phyloP scores from a whole-genome alignment of 2,888 invertebrate genomes.

The Kuschelorhynchus macadamiae region DNA sequence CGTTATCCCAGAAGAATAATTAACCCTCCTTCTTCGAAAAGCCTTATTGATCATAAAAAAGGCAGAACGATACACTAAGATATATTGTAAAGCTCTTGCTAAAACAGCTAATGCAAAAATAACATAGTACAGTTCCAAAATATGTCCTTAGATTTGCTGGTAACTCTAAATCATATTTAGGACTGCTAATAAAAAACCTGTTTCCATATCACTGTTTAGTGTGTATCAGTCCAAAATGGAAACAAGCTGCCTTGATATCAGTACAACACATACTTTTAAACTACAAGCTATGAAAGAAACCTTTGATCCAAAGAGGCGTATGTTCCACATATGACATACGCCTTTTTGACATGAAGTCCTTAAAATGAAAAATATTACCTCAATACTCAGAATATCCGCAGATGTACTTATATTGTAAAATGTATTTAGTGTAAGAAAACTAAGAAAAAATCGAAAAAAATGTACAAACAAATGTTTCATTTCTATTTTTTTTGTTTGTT shows the following conservation, averaged over 20 bases:
- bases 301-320: conserved; percentile 23
- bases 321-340: conserved; percentile 6
- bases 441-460: conserved; percentile 32
- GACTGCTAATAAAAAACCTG: no score
- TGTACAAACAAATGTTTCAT: conserved; percentile 41
- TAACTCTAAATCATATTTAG: no score
- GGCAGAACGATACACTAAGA: no score
- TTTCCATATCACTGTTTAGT: background rate
- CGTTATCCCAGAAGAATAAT: no score
- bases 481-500: conserved; percentile 11
- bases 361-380: conserved; percentile 67
- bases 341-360: conserved; percentile 31
- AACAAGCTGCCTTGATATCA: conserved; percentile 70
- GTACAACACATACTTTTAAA: conserved; percentile 65
- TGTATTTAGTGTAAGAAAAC: conserved; percentile 66
- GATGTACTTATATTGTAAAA: conserved; percentile 70
- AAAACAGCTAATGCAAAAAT: no score
- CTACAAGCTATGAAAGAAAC: conserved; percentile 36
- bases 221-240: conserved; percentile 30
- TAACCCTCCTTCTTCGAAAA: no score
- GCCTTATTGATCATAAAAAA: no score
- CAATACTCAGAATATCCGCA: conserved; percentile 69
- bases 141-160: no score
- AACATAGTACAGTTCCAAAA: no score
- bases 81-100: no score